phyloP scores from a whole-genome alignment of 2,888 invertebrate species.

The Eupelmus urozonus region DNA sequence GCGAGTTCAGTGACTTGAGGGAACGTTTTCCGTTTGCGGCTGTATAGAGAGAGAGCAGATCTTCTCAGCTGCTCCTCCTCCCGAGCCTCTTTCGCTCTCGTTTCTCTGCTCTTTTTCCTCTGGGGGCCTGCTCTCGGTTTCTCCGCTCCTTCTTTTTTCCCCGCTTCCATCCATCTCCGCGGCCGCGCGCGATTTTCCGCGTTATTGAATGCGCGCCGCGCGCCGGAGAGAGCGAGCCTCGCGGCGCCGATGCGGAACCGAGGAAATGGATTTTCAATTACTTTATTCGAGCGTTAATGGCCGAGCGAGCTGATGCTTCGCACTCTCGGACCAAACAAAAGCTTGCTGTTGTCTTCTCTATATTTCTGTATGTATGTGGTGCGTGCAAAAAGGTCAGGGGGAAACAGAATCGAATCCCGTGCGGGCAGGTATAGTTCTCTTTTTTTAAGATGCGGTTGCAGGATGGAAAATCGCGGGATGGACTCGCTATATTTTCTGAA shows the following conservation, averaged over 20 bases:
- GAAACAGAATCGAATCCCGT: no score
- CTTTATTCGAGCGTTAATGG: conserved; percentile 50
- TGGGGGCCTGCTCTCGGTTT: not conserved
- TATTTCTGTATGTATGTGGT: no score
- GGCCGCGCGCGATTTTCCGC: conserved; percentile 6
- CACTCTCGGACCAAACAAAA: no score
- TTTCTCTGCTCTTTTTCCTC: conserved; percentile 8
- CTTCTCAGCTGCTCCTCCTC: not conserved
- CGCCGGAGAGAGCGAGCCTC: not conserved
- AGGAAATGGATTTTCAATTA: conserved; percentile 61
- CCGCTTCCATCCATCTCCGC: no score
- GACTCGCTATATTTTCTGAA: no score
- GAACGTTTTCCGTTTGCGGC: conserved; percentile 34
- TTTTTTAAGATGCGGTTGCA: no score
- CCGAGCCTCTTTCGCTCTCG: not conserved
- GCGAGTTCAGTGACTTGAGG: conserved; percentile 39
- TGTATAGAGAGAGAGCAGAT: no score
- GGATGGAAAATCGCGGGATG: no score
- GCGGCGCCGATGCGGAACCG: conserved; percentile 29
- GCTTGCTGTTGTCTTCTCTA: no score
- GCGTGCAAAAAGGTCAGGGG: no score
- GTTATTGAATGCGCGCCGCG: conserved; percentile 15
- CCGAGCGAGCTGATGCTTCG: not conserved
- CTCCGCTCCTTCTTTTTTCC: no score
- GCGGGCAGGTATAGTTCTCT: no score